A percentile compares a stretch with the other conserved stretches of the same genome.
Evolutionary conservation across 2,113 vertebrate species (phyloP).

Genomic region (Pangasianodon gigas): DNA sequence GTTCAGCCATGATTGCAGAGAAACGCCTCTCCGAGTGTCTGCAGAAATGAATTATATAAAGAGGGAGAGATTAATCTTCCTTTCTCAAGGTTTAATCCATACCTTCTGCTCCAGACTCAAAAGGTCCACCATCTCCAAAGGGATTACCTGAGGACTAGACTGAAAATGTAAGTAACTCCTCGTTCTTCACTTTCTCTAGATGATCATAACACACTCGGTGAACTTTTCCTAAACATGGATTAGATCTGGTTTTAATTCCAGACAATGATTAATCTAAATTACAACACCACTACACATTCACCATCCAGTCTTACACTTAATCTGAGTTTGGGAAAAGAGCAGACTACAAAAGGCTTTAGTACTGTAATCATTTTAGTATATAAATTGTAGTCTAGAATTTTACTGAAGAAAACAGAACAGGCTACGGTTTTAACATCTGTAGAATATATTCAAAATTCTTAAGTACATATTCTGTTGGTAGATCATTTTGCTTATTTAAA

Average conservation of each 20-base stretch:
- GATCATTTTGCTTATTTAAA: not conserved
- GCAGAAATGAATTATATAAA: constrained; percentile 64
- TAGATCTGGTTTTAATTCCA: not conserved
- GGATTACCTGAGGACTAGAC: constrained; percentile 26
- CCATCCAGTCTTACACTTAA: not conserved
- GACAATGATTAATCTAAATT: not conserved
- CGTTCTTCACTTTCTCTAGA: not conserved
- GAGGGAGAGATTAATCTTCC: constrained; percentile 47
- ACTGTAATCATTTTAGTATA: not conserved
- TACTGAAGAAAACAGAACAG: not conserved
- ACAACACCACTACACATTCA: not conserved
- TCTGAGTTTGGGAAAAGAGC: not conserved
- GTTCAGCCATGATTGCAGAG: constrained; percentile 58
- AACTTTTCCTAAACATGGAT: not conserved
- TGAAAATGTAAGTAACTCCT: constrained; percentile 59
- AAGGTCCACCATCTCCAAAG: constrained; percentile 17
- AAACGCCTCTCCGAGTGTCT: constrained; percentile 70
- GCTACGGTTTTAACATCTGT: not conserved
- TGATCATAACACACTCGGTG: not conserved
- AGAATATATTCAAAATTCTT: not conserved
- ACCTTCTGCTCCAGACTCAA: constrained; percentile 18
- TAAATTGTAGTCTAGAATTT: not conserved
- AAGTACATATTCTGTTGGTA: not conserved
- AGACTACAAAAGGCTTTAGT: not conserved
- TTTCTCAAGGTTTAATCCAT: constrained; percentile 59